phyloP scores from a whole-genome alignment of 2,113 vertebrate genomes.

The Sigmodon hispidus region DNA sequence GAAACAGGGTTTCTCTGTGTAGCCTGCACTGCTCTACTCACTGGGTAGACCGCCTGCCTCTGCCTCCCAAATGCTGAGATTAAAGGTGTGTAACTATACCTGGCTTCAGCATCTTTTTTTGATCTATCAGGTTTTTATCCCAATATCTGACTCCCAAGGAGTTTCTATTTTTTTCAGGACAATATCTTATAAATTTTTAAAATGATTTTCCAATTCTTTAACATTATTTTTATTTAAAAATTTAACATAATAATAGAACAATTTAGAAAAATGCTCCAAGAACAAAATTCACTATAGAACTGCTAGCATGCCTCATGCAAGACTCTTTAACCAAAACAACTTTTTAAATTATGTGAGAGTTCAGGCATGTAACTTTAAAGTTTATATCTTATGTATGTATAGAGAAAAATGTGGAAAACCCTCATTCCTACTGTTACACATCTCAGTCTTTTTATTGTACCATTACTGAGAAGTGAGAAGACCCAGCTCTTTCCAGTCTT shows the following conservation, averaged over 20 bases:
- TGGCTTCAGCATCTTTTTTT: background rate
- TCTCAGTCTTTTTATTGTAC: conserved; percentile 4
- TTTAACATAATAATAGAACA: background rate
- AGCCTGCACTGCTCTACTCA: background rate
- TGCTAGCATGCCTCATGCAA: background rate
- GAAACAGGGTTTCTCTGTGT: background rate
- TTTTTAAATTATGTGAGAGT: background rate
- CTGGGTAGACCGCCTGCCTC: background rate
- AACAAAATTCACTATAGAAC: background rate
- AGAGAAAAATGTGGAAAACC: conserved; percentile 25
- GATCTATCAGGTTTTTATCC: background rate
- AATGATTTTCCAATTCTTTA: too few species aligned
- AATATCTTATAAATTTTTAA: too few species aligned
- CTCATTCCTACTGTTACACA: background rate
- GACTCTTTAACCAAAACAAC: conserved; percentile 73
- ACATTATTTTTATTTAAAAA: too few species aligned
- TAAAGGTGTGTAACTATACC: background rate
- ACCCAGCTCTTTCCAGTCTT: conserved; percentile 20
- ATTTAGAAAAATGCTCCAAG: background rate
- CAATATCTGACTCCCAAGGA: background rate
- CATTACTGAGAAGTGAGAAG: conserved; percentile 24
- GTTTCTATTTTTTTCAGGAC: too few species aligned
- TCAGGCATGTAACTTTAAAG: conserved; percentile 38
- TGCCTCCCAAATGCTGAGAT: background rate
- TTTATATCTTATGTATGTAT: conserved; percentile 4